Percentiles rank a stretch among this genome's conserved stretches.
Evolutionary conservation across 2,888 invertebrate genomes (phyloP).

Genomic region (Leptinotarsa haldemani): DNA sequence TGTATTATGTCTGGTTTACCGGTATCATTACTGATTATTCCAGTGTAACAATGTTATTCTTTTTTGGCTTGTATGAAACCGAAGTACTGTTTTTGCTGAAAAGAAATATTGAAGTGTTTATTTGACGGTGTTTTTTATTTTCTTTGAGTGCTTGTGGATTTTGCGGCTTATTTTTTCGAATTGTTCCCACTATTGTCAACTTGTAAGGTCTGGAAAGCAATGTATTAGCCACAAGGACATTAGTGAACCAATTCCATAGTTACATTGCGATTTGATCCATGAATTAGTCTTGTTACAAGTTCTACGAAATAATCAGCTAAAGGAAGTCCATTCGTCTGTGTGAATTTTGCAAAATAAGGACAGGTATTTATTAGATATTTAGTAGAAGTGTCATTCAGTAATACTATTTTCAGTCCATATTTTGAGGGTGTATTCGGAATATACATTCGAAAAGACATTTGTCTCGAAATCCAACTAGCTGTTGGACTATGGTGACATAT

Average conservation of each 20-base stretch:
- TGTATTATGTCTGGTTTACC: constrained; percentile 19
- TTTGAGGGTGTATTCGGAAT: too few relatives aligned
- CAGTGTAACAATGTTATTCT: not conserved
- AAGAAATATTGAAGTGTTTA: constrained; percentile 14
- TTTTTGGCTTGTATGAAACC: constrained; percentile 13
- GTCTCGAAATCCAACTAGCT: too few relatives aligned
- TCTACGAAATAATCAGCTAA: constrained; percentile 50
- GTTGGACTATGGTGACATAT: too few relatives aligned
- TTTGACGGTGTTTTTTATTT: constrained; percentile 16
- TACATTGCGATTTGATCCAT: constrained; percentile 49
- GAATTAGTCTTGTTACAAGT: constrained; percentile 48
- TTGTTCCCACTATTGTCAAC: not conserved
- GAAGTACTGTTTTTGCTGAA: constrained; percentile 18
- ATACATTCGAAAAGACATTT: too few relatives aligned
- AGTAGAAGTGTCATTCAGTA: constrained; percentile 24
- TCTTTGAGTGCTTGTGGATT: too few relatives aligned
- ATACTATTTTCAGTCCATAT: too few relatives aligned
- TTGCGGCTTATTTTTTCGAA: not conserved
- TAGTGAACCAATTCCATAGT: constrained; percentile 57
- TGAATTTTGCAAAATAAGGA: constrained; percentile 54
- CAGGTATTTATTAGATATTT: constrained; percentile 54
- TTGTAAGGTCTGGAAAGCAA: not conserved
- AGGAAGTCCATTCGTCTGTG: constrained; percentile 51
- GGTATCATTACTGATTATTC: not conserved
- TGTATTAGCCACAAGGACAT: not conserved